Conservation (phyloP, 2,113 vertebrate species). For the Danionella cerebrum region DNA sequence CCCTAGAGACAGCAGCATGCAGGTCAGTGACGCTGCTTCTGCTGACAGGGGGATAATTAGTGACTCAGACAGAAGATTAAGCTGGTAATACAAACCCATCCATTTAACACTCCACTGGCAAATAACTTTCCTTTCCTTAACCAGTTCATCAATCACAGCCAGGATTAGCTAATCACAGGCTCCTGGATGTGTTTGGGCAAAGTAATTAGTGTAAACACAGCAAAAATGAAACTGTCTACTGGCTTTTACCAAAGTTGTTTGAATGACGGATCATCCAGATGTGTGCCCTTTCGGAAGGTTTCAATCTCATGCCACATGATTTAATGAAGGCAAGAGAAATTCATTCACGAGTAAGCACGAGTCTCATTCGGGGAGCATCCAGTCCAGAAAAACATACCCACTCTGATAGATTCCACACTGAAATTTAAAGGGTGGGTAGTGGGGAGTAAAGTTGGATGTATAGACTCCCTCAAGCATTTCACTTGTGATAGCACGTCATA, state of each 20-base stretch:
- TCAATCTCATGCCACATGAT: neutral
- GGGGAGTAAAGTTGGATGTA: too few relatives aligned
- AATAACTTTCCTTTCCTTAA: constrained; percentile 24
- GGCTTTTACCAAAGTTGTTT: constrained; percentile 19
- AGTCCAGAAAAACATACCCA: too few relatives aligned
- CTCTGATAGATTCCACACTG: too few relatives aligned
- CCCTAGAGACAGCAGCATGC: constrained; percentile 47
- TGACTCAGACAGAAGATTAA: constrained; percentile 61
- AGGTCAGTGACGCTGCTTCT: constrained; percentile 17
- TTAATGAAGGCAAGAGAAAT: neutral
- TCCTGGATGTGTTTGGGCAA: constrained; percentile 23
- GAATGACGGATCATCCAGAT: constrained; percentile 21
- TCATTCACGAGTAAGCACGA: neutral
- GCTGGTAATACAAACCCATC: constrained; percentile 52
- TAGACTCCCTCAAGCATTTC: too few relatives aligned
- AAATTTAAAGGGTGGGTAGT: too few relatives aligned
- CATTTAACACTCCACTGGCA: constrained; percentile 17
- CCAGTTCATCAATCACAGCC: constrained; percentile 36
- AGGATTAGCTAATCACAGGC: constrained; percentile 29
- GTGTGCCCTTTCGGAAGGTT: constrained; percentile 6
- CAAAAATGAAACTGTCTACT: constrained; percentile 32
- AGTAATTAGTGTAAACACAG: constrained; percentile 31
- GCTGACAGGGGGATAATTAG: constrained; percentile 69
- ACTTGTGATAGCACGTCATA: too few relatives aligned
- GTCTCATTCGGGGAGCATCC: neutral